A percentile compares a stretch with the other conserved stretches of the same genome.
Conservation (phyloP, 2,113 vertebrate genomes). For the Phocoena sinus region DNA sequence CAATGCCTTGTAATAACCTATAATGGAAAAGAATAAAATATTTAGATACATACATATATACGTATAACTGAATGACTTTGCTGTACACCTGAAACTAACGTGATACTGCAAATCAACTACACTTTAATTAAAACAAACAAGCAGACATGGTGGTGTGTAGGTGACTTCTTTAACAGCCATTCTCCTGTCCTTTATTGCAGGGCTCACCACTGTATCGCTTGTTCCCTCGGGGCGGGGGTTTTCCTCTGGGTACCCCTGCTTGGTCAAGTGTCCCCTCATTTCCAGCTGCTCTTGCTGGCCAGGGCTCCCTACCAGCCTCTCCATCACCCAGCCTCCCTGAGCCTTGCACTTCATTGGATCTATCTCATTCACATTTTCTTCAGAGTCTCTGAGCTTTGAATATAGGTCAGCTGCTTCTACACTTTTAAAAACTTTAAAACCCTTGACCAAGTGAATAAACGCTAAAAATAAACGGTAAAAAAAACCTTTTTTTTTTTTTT, state of each 20-base stretch:
- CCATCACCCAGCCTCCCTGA: not conserved
- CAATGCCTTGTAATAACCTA: too few relatives aligned
- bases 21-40: too few relatives aligned
- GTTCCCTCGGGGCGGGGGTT: accelerated
- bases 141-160: too few relatives aligned
- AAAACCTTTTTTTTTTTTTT: too few relatives aligned
- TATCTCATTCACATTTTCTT: not conserved
- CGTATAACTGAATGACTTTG: too few relatives aligned
- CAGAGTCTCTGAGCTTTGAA: not conserved
- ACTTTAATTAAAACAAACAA: too few relatives aligned
- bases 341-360: accelerated
- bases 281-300: not conserved
- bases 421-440: not conserved
- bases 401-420: not conserved
- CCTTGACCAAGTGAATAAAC: not conserved
- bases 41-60: too few relatives aligned
- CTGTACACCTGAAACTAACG: too few relatives aligned
- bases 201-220: accelerated
- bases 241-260: not conserved
- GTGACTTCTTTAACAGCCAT: accelerated
- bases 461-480: too few relatives aligned
- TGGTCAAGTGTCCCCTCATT: accelerated
- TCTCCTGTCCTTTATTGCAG: accelerated
- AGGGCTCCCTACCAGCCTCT: not conserved
- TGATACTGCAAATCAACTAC: too few relatives aligned